phyloP scores from a whole-genome alignment of 64 coral and sea anemone species.

The Catalaphyllia jardinei region DNA sequence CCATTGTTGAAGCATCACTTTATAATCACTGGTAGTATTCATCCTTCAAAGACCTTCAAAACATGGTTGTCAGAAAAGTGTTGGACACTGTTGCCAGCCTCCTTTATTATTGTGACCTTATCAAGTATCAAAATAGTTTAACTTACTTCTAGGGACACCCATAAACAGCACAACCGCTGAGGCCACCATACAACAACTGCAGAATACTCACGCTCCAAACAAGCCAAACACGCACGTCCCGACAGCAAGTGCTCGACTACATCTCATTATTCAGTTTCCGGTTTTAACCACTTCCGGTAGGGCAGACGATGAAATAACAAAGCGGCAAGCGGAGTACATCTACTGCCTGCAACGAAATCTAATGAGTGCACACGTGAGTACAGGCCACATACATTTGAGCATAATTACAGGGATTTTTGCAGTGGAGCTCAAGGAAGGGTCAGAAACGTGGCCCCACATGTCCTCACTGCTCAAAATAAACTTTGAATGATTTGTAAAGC shows the following conservation, averaged over 20 bases:
- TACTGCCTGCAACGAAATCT: conserved; percentile 70
- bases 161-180: not conserved
- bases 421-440: no score
- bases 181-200: not conserved
- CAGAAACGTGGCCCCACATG: no score
- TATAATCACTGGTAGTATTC: not conserved
- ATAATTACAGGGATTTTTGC: not conserved
- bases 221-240: not conserved
- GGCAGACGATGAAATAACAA: not conserved
- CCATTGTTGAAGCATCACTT: not conserved
- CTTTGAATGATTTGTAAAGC: no score
- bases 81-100: no score
- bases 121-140: not conserved
- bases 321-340: conserved; percentile 76
- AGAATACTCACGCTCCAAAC: not conserved
- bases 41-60: not conserved
- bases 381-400: not conserved
- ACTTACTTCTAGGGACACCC: not conserved
- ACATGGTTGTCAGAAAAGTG: no score
- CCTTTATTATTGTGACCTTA: not conserved
- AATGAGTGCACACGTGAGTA: conserved; percentile 64
- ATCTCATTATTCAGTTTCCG: conserved; percentile 86
- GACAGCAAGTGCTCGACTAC: conserved; percentile 21
- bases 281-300: conserved; percentile 22
- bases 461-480: no score